Evolutionary conservation across 2,888 invertebrate species (phyloP), one percentile per base, ranked within the genome.

Genomic region (Hemicrepidius hirtus): DNA sequence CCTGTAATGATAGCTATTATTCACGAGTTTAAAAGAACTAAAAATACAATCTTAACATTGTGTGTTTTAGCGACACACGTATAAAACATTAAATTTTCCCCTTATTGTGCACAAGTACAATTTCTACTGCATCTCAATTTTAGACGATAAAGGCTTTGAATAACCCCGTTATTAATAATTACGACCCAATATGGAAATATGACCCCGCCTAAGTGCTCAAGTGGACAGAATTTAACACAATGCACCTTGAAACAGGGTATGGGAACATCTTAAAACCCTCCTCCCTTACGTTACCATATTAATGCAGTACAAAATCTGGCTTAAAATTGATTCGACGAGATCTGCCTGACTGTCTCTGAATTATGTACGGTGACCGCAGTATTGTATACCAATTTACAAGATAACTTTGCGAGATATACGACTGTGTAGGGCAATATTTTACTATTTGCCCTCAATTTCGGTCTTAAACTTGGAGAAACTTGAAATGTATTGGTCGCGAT

Each of bases 321-420:
- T 49, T 55, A 59, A 67, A 67, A 67, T 41, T 62, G 50, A 50
- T 20, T 59, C 60, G 49, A 67, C 40, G 41, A 49, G 65, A 64
- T 64, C 41, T 53, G 32, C 7, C 46, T 60, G 24, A 24, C 70
- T 70, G 66, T 62, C 69, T 63, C 74, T 73, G 74, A 75, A 75
- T 73, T 76, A 77, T 75, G 75, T 78, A 74, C 74, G 78, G 75
- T 79, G 80, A 79, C 77, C 79, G 79, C 80, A 80, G 79, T 78
- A 80, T 82, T 80, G 80, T 81, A 79, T 80, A 82, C 81, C 82
- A 80, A 83, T 82, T 82, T 80, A 79, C 77, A 78, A 81, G 80
- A 82, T 82, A 82, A 82, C 79, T 82, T 81, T 75, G 53, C 72
- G 73, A 81, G 80, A 82, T 77, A 79, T 73, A 82, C 79, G 75